Base-by-base conservation (phyloP, 1,140 invertebrate species). In the Mercenaria mercenaria region DNA sequence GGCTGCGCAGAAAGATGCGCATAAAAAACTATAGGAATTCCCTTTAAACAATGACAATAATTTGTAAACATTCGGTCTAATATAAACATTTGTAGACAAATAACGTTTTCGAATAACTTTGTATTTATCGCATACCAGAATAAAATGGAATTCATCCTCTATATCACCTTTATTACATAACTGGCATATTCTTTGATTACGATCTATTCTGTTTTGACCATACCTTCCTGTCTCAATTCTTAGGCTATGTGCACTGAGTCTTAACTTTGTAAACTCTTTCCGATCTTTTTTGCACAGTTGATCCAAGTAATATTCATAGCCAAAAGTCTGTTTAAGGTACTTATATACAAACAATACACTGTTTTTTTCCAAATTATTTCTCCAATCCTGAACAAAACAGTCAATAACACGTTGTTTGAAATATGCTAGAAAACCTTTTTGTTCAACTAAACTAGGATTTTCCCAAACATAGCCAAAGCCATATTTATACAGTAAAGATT, bases 61-160 rank as follows among this genome's bases (percentile, higher is more conserved):
- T 77, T 77, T 77, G 13, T n/a, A 8, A 34, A 77, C 43, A 37
- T 43, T 77, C 43, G 74, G 74, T 47, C 74, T 41, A 47, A n/a
- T 2, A 43, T 8, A n/a, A 77, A 34, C n/a, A 32, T 56, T 20
- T 20, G 1, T 20, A 29, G 43, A 10, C 29, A 80, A 29, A 56
- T 80, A 80, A 37, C 77, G 77, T 56, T 80, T 80, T 34, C 77
- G 26, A 6, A 80, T 10, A 3, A 59, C 32, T n/a, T 80, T 80
- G n/a, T 80, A 80, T 29, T 52, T 52, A 10, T 8, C 1, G 23
- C 77, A 80, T 32, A 47, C 15, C 13, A 52, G 43, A 3, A 77
- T 43, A 37, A 77, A 77, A 47, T 77, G 74, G n/a, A 43, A 77
- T 37, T 41, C 74, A 29, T 80, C 77, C 34, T 80, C 77, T n/a